Base-by-base conservation (phyloP, 1,140 invertebrate species). In the Saccostrea echinata region DNA sequence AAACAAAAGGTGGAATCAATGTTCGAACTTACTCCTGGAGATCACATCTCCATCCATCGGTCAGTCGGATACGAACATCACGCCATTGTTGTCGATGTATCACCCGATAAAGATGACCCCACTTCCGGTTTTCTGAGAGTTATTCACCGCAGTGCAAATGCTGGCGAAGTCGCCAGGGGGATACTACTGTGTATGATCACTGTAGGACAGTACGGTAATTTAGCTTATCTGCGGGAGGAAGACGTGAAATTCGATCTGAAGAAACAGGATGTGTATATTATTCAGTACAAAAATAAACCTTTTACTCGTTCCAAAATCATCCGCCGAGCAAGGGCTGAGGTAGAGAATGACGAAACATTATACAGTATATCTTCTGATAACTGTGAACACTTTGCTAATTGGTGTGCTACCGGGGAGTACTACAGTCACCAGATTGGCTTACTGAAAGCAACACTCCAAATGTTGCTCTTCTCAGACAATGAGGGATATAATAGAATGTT, bases 371-470 rank as follows among this genome's bases (percentile, higher is more conserved):
- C 51, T 3, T 24, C 35, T 4, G 81, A 83, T n/a, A 83, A 83
- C 51, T 83, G 81, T 51, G 81, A 83, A 16, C 81, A 83, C 21
- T 83, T 83, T 51, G 81, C 81, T 12, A 83, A 51, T n/a, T 83
- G 81, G 81, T 83, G 81, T 83, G 81, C 81, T 13, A 83, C 81
- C 8, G 81, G 81, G 43, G 81, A 83, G 43, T 83, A 53, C 11
- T 83, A 52, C 30, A 83, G 81, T 51, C 51, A 52, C 35, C 81
- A 83, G 21, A 83, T 83, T 30, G 81, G 51, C 16, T 35, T 83
- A 11, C 13, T 83, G 8, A 83, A 83, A 27, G 35, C 18, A 8
- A 52, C 51, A 12, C n/a, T 83, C 13, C 35, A 51, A 24, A 27
- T 16, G 4, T 8, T 83, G 18, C 35, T 51, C 4, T 83, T 27